Conservation (phyloP, 2,113 vertebrate genomes). For the Antigone vipio region DNA sequence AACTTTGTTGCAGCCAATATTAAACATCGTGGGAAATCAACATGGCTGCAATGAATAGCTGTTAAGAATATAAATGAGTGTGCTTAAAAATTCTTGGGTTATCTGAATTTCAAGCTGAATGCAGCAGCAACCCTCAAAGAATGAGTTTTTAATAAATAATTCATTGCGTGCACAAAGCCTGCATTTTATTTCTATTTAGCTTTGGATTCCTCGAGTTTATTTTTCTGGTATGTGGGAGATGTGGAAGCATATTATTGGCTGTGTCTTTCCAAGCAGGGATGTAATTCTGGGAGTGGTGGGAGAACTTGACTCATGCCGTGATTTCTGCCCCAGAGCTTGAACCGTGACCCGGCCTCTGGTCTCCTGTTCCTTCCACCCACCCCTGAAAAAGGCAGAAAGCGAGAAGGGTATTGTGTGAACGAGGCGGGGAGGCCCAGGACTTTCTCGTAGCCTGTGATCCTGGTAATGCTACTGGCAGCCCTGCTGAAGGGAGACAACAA, state of each 20-base stretch:
- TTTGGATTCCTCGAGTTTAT: neutral
- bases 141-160: conserved; percentile 26
- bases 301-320: neutral
- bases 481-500: neutral
- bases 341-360: neutral
- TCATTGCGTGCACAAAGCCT: neutral
- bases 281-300: neutral
- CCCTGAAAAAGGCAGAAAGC: neutral
- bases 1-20: conserved; percentile 46
- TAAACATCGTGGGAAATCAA: conserved; percentile 54
- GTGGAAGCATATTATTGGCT: neutral
- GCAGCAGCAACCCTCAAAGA: neutral
- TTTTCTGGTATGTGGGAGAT: neutral
- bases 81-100: neutral
- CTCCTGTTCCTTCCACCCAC: neutral
- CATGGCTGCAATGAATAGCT: conserved; percentile 23
- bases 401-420: neutral
- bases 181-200: conserved; percentile 34
- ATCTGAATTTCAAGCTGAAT: conserved; percentile 19
- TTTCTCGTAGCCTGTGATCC: neutral
- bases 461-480: neutral
- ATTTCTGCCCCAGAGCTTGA: neutral
- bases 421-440: neutral
- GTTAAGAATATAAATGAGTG: conserved; percentile 39
- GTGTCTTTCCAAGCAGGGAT: neutral